phyloP scores from a whole-genome alignment of 2,113 vertebrate genomes.

The Tragelaphus buxtoni region DNA sequence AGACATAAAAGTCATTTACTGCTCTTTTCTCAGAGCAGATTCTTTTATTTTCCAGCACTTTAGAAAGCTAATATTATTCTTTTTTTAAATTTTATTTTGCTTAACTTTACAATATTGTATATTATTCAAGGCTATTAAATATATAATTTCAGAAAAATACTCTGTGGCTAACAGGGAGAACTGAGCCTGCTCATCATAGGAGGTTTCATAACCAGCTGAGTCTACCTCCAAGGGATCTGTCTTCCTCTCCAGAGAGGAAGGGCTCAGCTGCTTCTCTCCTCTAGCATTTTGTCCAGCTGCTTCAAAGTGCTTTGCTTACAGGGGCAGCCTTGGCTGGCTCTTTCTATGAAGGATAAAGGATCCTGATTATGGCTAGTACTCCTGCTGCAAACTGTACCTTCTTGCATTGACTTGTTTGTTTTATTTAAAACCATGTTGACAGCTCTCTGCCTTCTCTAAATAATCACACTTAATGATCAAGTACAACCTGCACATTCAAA shows the following conservation, averaged over 20 bases:
- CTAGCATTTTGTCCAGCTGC: conserved; percentile 36
- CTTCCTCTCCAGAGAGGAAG: conserved; percentile 26
- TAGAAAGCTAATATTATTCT: background rate
- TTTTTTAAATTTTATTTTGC: no score
- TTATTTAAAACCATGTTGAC: conserved; percentile 47
- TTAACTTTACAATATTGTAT: background rate
- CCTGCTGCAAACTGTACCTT: conserved; percentile 25
- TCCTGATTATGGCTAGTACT: background rate
- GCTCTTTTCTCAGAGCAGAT: background rate
- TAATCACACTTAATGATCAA: conserved; percentile 53
- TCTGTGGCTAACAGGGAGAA: background rate
- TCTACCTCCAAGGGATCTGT: background rate
- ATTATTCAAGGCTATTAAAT: background rate
- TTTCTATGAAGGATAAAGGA: conserved; percentile 33
- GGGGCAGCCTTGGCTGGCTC: background rate
- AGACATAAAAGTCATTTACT: background rate
- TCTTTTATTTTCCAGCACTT: conserved; percentile 23
- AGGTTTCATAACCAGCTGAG: conserved; percentile 11
- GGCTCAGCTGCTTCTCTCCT: conserved; percentile 26
- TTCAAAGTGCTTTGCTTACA: conserved; percentile 34
- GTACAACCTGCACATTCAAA: conserved; percentile 49
- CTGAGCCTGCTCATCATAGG: background rate
- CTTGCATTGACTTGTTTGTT: conserved; percentile 34
- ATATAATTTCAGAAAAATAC: conserved; percentile 12
- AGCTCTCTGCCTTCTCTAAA: conserved; percentile 33